Evolutionary conservation across 2,888 invertebrate species (phyloP), one percentile per base, ranked within the genome.

Genomic region (Rhaphigaster nebulosa): DNA sequence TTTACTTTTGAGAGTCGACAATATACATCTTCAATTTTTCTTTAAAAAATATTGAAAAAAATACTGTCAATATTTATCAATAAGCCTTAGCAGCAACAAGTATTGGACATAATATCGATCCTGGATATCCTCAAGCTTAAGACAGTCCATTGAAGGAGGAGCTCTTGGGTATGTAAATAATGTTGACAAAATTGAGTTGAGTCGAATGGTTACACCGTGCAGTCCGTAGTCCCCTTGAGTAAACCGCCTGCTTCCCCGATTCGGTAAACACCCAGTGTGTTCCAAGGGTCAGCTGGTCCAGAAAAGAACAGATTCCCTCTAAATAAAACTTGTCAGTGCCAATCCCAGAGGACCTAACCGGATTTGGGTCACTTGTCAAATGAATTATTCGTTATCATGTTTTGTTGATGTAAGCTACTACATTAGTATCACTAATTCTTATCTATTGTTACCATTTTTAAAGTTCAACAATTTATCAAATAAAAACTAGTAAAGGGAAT

Each of bases 121-220:
- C n/a, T n/a, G n/a, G n/a, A n/a, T n/a, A n/a, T n/a, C n/a, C n/a
- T 8, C 60, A 1, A 20, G n/a, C 12, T n/a, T 60, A 60, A 60
- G 29, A 34, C 29, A 20, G 29, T 65, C 29, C 4, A 18, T 29
- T 80, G 80, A 38, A 54, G 88, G 34, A 18, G 6, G 26, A 88
- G 60, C 88, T 23, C 88, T 88, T 41, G 26, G 41, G 23, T 88
- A 88, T 60, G 88, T 56, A 88, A 88, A 88, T 88, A 88, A 88
- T 88, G 88, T 34, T 56, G 88, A 88, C 60, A 88, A 88, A 80
- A 88, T 88, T 23, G 88, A 88, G 88, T 88, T 88, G 60, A 88
- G 29, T 54, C 54, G 12, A 88, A 26, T 60, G 52, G 60, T 80
- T 23, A 41, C 80, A 34, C 23, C 18, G 29, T 38, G 29, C 26